phyloP scores from a whole-genome alignment of 35 echinoderm and acorn worm genomes.

The Anneissia japonica region DNA sequence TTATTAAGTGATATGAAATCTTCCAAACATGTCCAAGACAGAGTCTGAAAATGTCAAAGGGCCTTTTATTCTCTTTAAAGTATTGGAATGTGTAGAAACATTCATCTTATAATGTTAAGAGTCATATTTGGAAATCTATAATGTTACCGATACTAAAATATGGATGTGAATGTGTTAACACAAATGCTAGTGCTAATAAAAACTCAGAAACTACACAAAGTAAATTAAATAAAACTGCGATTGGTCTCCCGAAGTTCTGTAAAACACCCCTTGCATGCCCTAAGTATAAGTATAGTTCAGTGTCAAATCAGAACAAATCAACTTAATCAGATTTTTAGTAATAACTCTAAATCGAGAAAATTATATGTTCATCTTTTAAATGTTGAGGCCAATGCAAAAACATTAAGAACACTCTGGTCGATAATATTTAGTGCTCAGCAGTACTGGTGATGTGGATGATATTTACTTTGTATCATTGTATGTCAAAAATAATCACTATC shows the following conservation, averaged over 20 bases:
- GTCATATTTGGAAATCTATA: not conserved
- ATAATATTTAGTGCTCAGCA: no score
- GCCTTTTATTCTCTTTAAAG: slow-evolving; percentile 10
- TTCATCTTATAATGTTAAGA: not conserved
- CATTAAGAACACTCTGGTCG: no score
- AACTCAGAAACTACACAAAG: not conserved
- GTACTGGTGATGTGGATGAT: no score
- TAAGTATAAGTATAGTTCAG: no score
- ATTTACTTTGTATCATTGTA: no score
- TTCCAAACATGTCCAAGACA: not conserved
- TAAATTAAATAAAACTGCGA: not conserved
- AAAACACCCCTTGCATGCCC: not conserved
- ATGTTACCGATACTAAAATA: not conserved
- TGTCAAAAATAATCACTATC: no score
- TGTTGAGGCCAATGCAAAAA: no score
- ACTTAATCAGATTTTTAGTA: no score
- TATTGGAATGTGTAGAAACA: slow-evolving; percentile 19
- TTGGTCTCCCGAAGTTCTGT: not conserved
- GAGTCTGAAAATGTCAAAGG: slow-evolving; percentile 14
- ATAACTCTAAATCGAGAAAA: no score
- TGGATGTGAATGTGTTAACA: not conserved
- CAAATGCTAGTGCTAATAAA: not conserved
- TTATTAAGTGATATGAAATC: slow-evolving; percentile 7
- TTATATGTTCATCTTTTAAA: no score
- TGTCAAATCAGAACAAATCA: no score